These are phyloP conservation scores for Corythornis vintsioides DNA, from an alignment of 2,113 vertebrate genomes.

Conservation along the genomic window DNA sequence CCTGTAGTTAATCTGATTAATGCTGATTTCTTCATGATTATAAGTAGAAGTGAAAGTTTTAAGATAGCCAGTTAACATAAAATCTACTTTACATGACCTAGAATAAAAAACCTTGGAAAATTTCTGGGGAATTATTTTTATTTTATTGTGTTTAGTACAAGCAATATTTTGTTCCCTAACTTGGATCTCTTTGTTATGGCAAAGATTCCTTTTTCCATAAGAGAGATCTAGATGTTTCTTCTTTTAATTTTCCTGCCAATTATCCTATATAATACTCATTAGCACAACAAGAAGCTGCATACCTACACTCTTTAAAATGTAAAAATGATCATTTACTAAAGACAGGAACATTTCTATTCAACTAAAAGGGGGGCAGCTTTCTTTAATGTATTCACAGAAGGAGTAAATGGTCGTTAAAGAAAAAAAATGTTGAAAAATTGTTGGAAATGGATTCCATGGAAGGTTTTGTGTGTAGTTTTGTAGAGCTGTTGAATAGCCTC, in stretches of 20 bases:
- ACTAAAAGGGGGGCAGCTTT: not conserved
- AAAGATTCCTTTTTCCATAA: not conserved
- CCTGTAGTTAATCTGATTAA: not conserved
- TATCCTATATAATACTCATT: not conserved
- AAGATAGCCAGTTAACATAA: not conserved
- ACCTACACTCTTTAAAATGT: not conserved
- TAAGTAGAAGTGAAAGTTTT: not conserved
- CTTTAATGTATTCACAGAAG: not conserved
- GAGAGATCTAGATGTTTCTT: not conserved
- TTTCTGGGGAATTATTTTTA: not conserved
- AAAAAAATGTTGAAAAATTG: not conserved
- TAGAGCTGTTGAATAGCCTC: not conserved
- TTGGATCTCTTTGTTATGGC: not conserved
- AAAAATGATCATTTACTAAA: not conserved
- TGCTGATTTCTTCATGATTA: not conserved
- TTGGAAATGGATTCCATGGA: not conserved
- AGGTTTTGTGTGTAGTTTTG: not conserved
- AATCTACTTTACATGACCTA: not conserved
- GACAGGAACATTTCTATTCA: not conserved
- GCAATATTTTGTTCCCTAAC: not conserved
- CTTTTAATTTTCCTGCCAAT: fast-evolving
- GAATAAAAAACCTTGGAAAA: not conserved
- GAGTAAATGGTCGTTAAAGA: not conserved
- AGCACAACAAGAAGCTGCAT: not conserved
- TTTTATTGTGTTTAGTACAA: not conserved